A percentile compares a stretch with the other conserved stretches of the same genome.
phyloP scores from a whole-genome alignment of 1,140 invertebrate species.

The Megalopta genalis region DNA sequence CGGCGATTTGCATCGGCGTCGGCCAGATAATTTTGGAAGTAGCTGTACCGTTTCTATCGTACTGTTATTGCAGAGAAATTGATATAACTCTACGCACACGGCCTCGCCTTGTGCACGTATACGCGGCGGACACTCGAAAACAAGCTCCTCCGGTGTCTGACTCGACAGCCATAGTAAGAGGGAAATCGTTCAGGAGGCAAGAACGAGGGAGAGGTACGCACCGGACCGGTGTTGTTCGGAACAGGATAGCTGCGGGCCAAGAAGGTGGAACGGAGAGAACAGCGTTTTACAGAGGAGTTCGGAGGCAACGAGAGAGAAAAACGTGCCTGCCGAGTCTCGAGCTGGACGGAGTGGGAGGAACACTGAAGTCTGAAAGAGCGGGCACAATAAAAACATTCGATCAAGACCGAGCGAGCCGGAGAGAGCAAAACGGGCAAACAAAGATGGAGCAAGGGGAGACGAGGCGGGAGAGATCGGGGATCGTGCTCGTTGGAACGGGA shows the following conservation, averaged over 20 bases:
- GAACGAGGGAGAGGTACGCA: not conserved
- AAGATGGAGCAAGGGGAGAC: too few relatives aligned
- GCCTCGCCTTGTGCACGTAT: not conserved
- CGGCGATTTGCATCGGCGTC: too few relatives aligned
- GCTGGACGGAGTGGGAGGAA: constrained; percentile 30
- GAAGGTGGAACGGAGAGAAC: constrained; percentile 9
- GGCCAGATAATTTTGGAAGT: constrained; percentile 47
- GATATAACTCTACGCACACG: constrained; percentile 62
- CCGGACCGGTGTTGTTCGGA: not conserved
- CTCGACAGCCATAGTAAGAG: constrained; percentile 37
- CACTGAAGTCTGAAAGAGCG: constrained; percentile 47
- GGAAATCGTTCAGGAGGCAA: constrained; percentile 30
- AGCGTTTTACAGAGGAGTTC: not conserved
- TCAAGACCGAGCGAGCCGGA: not conserved
- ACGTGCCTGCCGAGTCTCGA: not conserved
- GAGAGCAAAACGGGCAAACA: not conserved
- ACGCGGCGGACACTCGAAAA: not conserved
- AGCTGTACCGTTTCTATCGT: constrained; percentile 61
- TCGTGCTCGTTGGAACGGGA: constrained; percentile 15
- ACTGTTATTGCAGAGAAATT: constrained; percentile 68
- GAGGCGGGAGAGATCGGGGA: constrained; percentile 9
- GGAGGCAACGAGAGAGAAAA: not conserved
- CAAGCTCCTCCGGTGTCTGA: constrained; percentile 42
- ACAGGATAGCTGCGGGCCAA: not conserved
- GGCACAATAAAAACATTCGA: constrained; percentile 53